A percentile compares a stretch with the other conserved stretches of the same genome.
These are phyloP conservation scores for Elephantulus edwardii DNA, from an alignment of 2,113 vertebrate genomes.

Conservation along the genomic window DNA sequence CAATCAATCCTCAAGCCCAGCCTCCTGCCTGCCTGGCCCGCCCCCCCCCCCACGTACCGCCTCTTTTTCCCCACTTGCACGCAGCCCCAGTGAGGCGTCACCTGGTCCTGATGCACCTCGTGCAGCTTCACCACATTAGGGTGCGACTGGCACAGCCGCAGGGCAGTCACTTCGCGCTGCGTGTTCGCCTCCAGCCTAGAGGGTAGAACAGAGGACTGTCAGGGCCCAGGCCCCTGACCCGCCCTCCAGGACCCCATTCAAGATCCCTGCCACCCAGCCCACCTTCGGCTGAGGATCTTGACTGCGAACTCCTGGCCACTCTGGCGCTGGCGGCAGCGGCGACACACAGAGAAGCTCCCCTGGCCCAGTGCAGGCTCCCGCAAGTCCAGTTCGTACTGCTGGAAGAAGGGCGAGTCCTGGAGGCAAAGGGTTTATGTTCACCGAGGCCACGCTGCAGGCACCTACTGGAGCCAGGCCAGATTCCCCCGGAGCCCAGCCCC, in stretches of 20 bases:
- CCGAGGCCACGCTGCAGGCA: rapidly evolving
- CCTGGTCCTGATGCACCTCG: constrained; percentile 93
- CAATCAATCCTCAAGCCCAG: background rate
- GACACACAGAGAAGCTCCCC: constrained; percentile 94
- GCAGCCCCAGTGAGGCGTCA: constrained; percentile 58
- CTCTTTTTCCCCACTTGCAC: background rate
- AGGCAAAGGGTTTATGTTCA: background rate
- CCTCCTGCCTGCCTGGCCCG: background rate
- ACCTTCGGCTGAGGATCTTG: constrained; percentile 95
- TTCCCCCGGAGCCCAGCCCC: too few species aligned
- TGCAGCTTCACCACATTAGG: constrained; percentile 92
- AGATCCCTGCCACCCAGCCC: constrained; percentile 25
- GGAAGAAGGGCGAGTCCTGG: constrained; percentile 94
- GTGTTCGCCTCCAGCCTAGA: constrained; percentile 91
- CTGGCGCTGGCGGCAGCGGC: constrained; percentile 90
- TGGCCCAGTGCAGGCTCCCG: constrained; percentile 89
- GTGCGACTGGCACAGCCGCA: constrained; percentile 91
- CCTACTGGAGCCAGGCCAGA: background rate
- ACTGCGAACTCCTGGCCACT: constrained; percentile 90
- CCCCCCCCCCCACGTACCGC: rapidly evolving
- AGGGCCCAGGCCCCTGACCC: rapidly evolving
- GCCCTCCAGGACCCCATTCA: rapidly evolving
- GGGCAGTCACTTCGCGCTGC: constrained; percentile 91
- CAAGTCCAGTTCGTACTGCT: constrained; percentile 91
- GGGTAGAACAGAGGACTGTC: background rate